Percentiles rank a stretch among this genome's conserved stretches.
These are phyloP conservation scores for Sula dactylatra DNA, from an alignment of 2,113 vertebrate genomes.

Conservation along the genomic window DNA sequence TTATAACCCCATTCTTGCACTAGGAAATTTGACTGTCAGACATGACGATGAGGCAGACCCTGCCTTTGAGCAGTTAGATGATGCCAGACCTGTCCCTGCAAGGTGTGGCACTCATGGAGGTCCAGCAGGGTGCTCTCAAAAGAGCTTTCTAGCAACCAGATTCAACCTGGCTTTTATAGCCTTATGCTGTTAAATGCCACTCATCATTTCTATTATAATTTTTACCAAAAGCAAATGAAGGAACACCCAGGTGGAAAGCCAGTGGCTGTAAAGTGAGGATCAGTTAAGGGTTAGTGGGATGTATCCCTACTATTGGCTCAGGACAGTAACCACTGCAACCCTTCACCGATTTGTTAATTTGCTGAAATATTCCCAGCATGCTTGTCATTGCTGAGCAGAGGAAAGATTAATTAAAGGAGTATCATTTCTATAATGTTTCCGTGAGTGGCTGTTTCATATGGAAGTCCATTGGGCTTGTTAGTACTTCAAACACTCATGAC, in stretches of 20 bases:
- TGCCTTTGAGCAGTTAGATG: neutral
- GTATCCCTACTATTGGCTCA: neutral
- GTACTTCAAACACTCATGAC: neutral
- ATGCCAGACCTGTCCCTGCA: neutral
- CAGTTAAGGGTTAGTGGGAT: neutral
- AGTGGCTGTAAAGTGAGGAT: neutral
- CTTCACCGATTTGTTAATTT: neutral
- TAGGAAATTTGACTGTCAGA: neutral
- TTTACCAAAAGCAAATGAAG: neutral
- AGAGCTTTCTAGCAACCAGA: neutral
- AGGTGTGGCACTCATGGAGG: neutral
- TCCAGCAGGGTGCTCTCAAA: neutral
- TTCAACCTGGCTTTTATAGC: neutral
- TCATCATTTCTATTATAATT: neutral
- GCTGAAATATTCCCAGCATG: neutral
- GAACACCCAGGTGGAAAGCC: neutral
- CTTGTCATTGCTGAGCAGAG: neutral
- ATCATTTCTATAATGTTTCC: neutral
- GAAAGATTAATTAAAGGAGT: neutral
- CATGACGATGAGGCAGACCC: neutral
- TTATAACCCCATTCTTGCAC: neutral
- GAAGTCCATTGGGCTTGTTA: neutral
- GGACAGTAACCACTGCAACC: neutral
- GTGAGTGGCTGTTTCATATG: neutral
- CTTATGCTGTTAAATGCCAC: neutral